These are phyloP conservation scores for Tetragonisca angustula DNA, from an alignment of 2,888 invertebrate species.

Conservation along the genomic window DNA sequence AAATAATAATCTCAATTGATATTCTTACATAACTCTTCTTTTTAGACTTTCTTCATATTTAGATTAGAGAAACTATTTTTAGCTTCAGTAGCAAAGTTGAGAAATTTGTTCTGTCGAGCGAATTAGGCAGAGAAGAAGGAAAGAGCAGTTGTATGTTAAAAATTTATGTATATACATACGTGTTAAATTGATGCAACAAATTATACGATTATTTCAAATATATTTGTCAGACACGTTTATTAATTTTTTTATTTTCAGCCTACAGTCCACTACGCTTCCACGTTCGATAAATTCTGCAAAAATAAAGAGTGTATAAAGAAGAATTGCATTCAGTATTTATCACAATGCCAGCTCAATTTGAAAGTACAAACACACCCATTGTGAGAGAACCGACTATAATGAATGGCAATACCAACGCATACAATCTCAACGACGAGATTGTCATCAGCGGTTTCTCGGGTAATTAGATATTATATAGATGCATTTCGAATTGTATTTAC, in stretches of 20 bases:
- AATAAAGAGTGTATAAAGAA: background rate
- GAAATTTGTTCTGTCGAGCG: background rate
- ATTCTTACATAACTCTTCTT: background rate
- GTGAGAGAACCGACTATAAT: constrained; percentile 74
- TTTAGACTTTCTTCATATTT: background rate
- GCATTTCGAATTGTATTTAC: background rate
- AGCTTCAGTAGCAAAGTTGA: background rate
- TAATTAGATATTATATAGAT: constrained; percentile 12
- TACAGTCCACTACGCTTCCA: constrained; percentile 77
- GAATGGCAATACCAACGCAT: constrained; percentile 76
- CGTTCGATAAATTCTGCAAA: constrained; percentile 66
- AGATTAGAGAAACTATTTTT: background rate
- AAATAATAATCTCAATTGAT: background rate
- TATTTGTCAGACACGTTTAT: background rate
- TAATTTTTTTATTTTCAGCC: constrained; percentile 72
- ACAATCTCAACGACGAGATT: constrained; percentile 87
- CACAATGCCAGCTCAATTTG: constrained; percentile 90
- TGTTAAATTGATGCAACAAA: background rate
- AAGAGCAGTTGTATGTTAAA: too few relatives aligned
- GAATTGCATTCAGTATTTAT: background rate
- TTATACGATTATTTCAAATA: background rate
- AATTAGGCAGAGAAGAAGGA: background rate
- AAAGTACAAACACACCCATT: constrained; percentile 84
- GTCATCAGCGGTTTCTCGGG: constrained; percentile 93
- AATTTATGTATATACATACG: background rate